Base-by-base conservation (phyloP, 2,113 vertebrate species). In the Sminthopsis crassicaudata region DNA sequence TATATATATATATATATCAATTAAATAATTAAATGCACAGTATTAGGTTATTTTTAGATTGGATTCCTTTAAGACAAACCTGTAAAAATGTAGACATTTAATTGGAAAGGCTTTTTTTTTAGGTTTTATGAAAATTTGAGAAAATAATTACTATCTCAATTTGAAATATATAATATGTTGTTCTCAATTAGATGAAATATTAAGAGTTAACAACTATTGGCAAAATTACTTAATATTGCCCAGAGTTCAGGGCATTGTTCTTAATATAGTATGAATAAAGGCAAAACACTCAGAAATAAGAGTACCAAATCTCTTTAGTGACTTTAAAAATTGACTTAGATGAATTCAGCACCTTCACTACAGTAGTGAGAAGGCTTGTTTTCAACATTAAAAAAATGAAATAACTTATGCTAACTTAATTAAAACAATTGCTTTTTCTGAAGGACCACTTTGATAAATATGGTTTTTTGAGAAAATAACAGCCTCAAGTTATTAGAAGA, bases 171-270 rank as follows among this genome's bases (percentile, higher is more conserved):
- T 95, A 95, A 94, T 48, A 48, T 89, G 52, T 8, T 95, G 4
- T 67, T 97, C 96, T 36, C 67, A 97, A 95, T 97, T 96, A 94
- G 93, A 95, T 97, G 95, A 95, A 97, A 96, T 36, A 19, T 96
- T 94, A 97, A 98, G 94, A 36, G 30, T 96, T 27, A n/a, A n/a
- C n/a, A 98, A 19, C 95, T 94, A 92, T 95, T 97, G 91, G 53
- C 90, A 90, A 36, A 94, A 51, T 92, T 95, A 94, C 90, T 95
- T 95, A 97, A 48, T 0, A 0, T 9, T 84, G 10, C 22, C 55
- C 0, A 0, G 6, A 53, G 91, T 96, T 96, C 89, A 90, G 96
- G 94, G 94, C 97, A 97, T 94, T 92, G 42, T 55, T 95, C 60
- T 95, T 95, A 96, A 96, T 94, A 90, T 27, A 91, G 96, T 97